These are phyloP conservation scores for Nylanderia fulva DNA, from an alignment of 1,140 invertebrate genomes.

Conservation along the genomic window DNA sequence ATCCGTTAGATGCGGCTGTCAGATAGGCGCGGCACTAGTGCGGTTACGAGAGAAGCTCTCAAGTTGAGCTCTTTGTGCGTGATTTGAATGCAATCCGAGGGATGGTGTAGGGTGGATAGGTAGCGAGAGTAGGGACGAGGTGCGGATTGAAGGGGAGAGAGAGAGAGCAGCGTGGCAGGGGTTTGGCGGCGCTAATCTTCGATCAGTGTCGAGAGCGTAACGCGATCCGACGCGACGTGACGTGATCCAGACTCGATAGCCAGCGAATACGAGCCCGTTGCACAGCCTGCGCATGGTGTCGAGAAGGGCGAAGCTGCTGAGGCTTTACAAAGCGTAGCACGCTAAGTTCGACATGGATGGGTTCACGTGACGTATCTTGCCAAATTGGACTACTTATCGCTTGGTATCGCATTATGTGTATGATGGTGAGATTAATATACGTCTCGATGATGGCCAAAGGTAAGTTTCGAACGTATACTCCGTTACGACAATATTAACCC, in stretches of 20 bases:
- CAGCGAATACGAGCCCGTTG: conserved; percentile 73
- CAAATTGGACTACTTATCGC: conserved; percentile 70
- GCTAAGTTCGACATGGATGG: conserved; percentile 70
- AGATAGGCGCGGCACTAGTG: conserved; percentile 80
- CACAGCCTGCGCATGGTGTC: conserved; percentile 65
- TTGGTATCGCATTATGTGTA: not conserved
- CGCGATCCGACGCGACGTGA: conserved; percentile 84
- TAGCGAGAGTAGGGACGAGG: conserved; percentile 39
- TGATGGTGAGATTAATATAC: conserved; percentile 51
- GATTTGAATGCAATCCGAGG: conserved; percentile 85
- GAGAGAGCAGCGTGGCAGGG: conserved; percentile 42
- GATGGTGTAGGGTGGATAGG: conserved; percentile 65
- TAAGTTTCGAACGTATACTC: not conserved
- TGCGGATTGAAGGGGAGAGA: conserved; percentile 10
- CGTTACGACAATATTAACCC: not conserved
- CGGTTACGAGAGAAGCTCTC: conserved; percentile 76
- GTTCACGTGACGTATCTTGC: conserved; percentile 72
- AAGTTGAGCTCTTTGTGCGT: conserved; percentile 84
- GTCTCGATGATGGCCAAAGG: conserved; percentile 29
- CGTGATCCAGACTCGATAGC: conserved; percentile 83
- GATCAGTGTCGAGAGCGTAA: conserved; percentile 85
- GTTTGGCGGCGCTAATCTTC: conserved; percentile 81
- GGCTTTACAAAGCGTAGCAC: conserved; percentile 70
- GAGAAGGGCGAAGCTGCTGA: conserved; percentile 72
- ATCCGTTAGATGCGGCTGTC: conserved; percentile 84